These are phyloP conservation scores for Peromyscus eremicus DNA, from an alignment of 2,797 vertebrate species.

Conservation along the genomic window DNA sequence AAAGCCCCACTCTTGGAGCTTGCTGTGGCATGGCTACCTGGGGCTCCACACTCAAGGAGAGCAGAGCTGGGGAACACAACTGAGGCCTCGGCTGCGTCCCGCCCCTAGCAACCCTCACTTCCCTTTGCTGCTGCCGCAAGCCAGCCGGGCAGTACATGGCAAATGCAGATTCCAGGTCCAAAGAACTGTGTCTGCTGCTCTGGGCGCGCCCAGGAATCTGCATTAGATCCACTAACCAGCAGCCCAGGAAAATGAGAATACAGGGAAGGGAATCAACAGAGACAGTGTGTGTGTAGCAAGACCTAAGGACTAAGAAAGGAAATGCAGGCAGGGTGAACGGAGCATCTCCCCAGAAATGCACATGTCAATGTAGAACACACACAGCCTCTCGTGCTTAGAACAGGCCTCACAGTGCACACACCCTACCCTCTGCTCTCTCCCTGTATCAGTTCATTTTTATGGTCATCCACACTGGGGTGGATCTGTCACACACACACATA, in stretches of 20 bases:
- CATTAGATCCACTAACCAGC: background rate
- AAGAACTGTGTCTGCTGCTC: background rate
- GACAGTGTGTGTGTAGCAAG: background rate
- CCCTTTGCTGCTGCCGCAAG: rapidly evolving
- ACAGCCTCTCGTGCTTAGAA: background rate
- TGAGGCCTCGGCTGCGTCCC: background rate
- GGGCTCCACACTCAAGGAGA: too few species aligned
- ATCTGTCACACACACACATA: background rate
- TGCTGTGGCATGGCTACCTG: rapidly evolving
- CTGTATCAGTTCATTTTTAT: background rate
- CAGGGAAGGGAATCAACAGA: background rate
- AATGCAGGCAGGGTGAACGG: background rate
- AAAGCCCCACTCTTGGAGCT: background rate
- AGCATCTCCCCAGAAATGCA: background rate
- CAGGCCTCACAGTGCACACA: rapidly evolving
- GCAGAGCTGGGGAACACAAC: rapidly evolving
- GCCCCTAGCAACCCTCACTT: background rate
- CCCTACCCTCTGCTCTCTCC: background rate
- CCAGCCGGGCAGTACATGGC: background rate
- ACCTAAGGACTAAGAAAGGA: background rate
- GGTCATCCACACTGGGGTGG: background rate
- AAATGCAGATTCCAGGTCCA: background rate
- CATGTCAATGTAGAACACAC: too few species aligned
- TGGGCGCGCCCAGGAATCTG: background rate
- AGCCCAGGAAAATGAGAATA: background rate